phyloP scores from a whole-genome alignment of 1,140 invertebrate genomes.

The Macrocentrus cingulum region DNA sequence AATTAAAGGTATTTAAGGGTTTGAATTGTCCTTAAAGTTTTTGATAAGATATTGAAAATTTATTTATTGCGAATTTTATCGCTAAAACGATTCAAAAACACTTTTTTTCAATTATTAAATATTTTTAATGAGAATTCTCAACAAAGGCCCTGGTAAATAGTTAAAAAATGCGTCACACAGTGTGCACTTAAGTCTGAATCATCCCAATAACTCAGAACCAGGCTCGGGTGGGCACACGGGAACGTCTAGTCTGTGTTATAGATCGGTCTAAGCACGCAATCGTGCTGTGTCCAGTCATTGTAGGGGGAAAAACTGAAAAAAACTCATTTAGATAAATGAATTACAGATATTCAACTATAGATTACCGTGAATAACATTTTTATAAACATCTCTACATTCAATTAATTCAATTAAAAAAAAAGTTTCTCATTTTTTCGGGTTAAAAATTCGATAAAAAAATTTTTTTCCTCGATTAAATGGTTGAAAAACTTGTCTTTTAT shows the following conservation, averaged over 20 bases:
- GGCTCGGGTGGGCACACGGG: background rate
- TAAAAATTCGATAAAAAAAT: no score
- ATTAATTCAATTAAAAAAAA: no score
- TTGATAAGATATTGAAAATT: no score
- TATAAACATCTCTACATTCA: no score
- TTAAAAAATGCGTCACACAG: background rate
- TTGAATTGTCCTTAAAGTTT: no score
- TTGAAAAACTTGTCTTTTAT: background rate
- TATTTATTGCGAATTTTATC: no score
- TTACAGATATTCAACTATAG: background rate
- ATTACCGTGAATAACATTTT: background rate
- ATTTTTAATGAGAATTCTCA: no score
- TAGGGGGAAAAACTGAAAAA: background rate
- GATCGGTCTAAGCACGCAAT: constrained; percentile 1
- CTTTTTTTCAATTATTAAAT: no score
- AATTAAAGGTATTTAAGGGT: no score
- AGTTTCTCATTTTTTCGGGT: background rate
- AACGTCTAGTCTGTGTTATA: background rate
- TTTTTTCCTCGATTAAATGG: background rate
- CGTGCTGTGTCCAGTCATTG: background rate
- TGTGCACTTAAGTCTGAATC: background rate
- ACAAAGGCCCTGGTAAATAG: background rate
- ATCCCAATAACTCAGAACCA: background rate
- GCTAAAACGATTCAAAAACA: no score
- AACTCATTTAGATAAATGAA: background rate